Conservation (phyloP, 1,140 invertebrate species). For the Ptiloglossa arizonensis region DNA sequence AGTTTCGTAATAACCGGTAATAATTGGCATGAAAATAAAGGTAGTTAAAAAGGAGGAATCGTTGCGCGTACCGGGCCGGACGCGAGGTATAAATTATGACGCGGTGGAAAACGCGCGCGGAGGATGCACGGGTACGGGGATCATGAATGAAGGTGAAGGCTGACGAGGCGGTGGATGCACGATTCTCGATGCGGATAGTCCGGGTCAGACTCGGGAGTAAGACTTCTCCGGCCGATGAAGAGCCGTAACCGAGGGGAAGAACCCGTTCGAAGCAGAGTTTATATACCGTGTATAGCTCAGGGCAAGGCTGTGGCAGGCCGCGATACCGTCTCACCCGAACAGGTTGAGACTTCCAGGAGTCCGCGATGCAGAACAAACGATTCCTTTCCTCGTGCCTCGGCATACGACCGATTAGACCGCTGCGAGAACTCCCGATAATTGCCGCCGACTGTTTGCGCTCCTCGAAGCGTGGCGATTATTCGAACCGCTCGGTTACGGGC, state of each 20-base stretch:
- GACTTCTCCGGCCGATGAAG: conserved; percentile 63
- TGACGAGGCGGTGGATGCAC: conserved; percentile 50
- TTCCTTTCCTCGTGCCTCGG: conserved; percentile 56
- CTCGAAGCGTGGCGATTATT: conserved; percentile 33
- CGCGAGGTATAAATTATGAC: conserved; percentile 33
- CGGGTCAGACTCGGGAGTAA: conserved; percentile 55
- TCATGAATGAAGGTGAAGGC: conserved; percentile 57
- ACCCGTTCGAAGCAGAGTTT: conserved; percentile 69
- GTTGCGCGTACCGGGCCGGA: conserved; percentile 2
- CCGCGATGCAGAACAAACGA: conserved; percentile 69
- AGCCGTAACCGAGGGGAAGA: conserved; percentile 63
- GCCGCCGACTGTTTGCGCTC: conserved; percentile 38
- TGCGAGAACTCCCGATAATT: conserved; percentile 55
- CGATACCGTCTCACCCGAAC: conserved; percentile 71
- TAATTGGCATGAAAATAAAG: too few relatives aligned
- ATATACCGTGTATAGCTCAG: conserved; percentile 69
- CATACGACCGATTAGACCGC: conserved; percentile 61
- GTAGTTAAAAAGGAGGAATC: not conserved
- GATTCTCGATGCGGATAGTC: conserved; percentile 61
- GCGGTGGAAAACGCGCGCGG: not conserved
- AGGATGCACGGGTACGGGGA: conserved; percentile 19
- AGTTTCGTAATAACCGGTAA: too few relatives aligned
- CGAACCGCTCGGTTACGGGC: conserved; percentile 3
- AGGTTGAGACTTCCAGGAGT: conserved; percentile 66
- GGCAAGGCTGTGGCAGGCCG: conserved; percentile 65